Evolutionary conservation across 2,113 vertebrate genomes (phyloP).

Genomic region (Muntiacus reevesi): DNA sequence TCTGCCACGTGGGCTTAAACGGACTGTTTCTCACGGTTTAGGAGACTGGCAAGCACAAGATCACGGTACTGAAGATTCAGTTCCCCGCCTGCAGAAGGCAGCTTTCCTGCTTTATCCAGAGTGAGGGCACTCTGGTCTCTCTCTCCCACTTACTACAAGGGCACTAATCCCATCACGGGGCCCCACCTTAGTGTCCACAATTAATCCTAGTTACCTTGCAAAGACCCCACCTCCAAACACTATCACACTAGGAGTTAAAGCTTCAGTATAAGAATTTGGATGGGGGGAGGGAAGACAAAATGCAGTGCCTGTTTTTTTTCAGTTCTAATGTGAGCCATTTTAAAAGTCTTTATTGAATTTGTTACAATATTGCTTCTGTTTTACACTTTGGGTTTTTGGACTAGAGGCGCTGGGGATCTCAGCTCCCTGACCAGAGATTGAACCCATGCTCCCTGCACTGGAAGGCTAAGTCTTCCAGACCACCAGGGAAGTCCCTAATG

Average conservation of each 20-base stretch:
- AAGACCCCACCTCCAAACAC: background rate
- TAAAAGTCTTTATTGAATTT: background rate
- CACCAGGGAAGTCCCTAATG: background rate
- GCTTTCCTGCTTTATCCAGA: background rate
- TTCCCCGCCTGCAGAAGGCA: background rate
- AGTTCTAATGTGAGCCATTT: background rate
- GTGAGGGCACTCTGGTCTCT: background rate
- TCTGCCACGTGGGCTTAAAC: too few species aligned
- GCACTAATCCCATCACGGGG: background rate
- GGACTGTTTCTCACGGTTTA: background rate
- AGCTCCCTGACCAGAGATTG: background rate
- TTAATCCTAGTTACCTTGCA: background rate
- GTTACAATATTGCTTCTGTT: background rate
- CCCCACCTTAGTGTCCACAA: background rate
- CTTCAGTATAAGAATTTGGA: background rate
- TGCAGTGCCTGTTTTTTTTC: background rate
- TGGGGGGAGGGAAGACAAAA: background rate
- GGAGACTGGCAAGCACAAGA: background rate
- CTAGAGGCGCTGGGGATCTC: background rate
- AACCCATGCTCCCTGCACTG: fast-evolving
- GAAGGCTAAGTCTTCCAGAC: background rate
- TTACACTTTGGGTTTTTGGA: fast-evolving
- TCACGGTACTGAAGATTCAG: background rate
- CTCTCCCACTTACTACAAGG: background rate
- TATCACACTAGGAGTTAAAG: background rate